A percentile compares a stretch with the other conserved stretches of the same genome.
Evolutionary conservation across 1,140 invertebrate species (phyloP).

Genomic region (Tetraneura akinire): DNA sequence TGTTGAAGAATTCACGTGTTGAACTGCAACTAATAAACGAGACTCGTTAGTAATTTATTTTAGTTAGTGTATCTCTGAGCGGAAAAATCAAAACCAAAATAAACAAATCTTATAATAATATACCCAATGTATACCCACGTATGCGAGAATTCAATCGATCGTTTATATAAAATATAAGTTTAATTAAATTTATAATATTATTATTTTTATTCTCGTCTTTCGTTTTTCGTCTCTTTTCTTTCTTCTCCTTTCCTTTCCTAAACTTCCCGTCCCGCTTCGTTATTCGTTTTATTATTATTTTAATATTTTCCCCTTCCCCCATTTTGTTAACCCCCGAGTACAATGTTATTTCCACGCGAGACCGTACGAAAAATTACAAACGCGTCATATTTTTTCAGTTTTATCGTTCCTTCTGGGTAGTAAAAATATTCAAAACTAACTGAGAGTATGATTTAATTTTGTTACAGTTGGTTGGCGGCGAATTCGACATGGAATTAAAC

Average conservation of each 20-base stretch:
- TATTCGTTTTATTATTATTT: too few relatives aligned
- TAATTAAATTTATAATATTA: conserved; percentile 4
- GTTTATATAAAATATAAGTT: background rate
- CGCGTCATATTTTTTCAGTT: background rate
- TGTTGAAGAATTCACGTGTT: background rate
- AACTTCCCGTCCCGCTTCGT: too few relatives aligned
- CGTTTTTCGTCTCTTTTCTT: too few relatives aligned
- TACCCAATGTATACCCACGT: too few relatives aligned
- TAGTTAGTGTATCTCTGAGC: background rate
- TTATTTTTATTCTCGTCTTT: too few relatives aligned
- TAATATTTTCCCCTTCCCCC: too few relatives aligned
- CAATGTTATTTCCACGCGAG: background rate
- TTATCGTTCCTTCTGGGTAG: too few relatives aligned
- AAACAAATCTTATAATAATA: too few relatives aligned
- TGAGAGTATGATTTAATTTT: conserved; percentile 43
- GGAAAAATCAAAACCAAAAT: too few relatives aligned
- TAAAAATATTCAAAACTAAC: conserved; percentile 41
- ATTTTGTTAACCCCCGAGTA: background rate
- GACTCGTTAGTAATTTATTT: background rate
- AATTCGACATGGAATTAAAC: conserved; percentile 99
- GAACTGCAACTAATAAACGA: background rate
- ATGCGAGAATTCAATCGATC: too few relatives aligned
- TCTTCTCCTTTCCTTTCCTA: too few relatives aligned
- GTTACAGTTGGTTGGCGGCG: conserved; percentile 92
- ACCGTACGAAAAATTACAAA: background rate